Conservation (phyloP, 2,888 invertebrate genomes). For the Halocaridina rubra region DNA sequence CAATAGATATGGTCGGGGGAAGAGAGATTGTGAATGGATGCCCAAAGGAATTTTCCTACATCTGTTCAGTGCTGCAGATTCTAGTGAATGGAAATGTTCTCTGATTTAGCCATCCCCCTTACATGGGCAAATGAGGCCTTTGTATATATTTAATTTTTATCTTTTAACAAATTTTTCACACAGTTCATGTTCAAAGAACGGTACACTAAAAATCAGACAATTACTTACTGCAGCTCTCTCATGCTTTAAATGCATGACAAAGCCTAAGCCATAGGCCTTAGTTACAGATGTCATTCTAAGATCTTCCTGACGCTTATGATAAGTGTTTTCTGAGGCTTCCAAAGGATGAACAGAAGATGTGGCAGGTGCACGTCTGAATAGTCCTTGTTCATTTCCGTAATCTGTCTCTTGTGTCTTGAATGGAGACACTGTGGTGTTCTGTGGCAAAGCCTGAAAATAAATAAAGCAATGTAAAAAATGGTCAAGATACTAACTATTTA, state of each 20-base stretch:
- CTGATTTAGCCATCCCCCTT: too few species aligned
- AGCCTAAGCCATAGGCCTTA: slow-evolving; percentile 52
- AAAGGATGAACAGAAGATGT: slow-evolving; percentile 34
- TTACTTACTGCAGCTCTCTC: slow-evolving; percentile 61
- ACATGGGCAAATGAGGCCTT: too few species aligned
- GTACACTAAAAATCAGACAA: too few species aligned
- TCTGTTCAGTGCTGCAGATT: too few species aligned
- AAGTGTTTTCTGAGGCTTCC: slow-evolving; percentile 42
- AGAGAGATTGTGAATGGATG: too few species aligned
- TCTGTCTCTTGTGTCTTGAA: slow-evolving; percentile 28
- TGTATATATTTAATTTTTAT: too few species aligned
- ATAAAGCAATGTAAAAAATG: not conserved
- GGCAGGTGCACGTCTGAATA: slow-evolving; percentile 29
- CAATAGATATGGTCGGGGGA: too few species aligned
- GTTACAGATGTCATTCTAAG: slow-evolving; percentile 4
- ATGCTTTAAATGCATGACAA: slow-evolving; percentile 44
- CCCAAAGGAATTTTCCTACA: too few species aligned
- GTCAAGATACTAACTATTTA: too few species aligned
- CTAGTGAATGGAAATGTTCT: too few species aligned
- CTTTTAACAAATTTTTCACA: too few species aligned
- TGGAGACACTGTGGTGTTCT: not conserved
- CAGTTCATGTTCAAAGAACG: too few species aligned
- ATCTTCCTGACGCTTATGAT: slow-evolving; percentile 24
- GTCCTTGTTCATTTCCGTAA: slow-evolving; percentile 33
- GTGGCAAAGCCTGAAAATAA: slow-evolving; percentile 31